Conservation (phyloP, 2,797 vertebrate genomes). For the Micropoecilia bifurca region DNA sequence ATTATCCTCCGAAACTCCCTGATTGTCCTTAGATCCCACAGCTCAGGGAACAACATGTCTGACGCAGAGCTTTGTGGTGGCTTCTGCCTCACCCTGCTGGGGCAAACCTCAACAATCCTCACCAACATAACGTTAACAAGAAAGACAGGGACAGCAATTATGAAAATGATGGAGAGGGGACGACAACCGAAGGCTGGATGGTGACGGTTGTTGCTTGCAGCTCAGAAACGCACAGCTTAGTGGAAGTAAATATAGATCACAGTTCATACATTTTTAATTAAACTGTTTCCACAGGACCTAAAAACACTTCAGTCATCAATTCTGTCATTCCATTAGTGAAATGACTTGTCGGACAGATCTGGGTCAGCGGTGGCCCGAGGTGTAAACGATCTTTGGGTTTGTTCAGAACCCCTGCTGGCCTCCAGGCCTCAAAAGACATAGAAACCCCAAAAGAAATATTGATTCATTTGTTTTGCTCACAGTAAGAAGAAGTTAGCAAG, state of each 20-base stretch:
- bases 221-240: constrained; percentile 12
- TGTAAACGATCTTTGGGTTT: not conserved
- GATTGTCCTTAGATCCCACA: constrained; percentile 17
- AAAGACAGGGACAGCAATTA: constrained; percentile 6
- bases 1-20: constrained; percentile 28
- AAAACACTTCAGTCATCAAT: constrained; percentile 21
- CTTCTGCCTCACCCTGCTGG: constrained; percentile 32
- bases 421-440: not conserved
- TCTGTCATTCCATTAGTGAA: not conserved
- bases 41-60: constrained; percentile 36
- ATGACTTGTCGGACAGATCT: not conserved
- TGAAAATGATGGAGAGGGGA: not conserved
- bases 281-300: constrained; percentile 10
- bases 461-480: not conserved
- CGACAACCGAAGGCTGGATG: not conserved
- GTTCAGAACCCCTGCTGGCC: not conserved
- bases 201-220: not conserved
- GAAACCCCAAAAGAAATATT: not conserved
- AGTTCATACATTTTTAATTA: constrained; percentile 21
- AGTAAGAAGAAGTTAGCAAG: not conserved
- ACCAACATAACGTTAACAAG: constrained; percentile 36
- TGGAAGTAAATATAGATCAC: constrained; percentile 22
- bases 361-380: not conserved
- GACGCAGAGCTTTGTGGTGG: constrained; percentile 52
- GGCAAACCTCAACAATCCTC: constrained; percentile 32